Evolutionary conservation across 2,797 vertebrate genomes (phyloP), one percentile per base, ranked within the genome.

Genomic region (Sebastes reedi): DNA sequence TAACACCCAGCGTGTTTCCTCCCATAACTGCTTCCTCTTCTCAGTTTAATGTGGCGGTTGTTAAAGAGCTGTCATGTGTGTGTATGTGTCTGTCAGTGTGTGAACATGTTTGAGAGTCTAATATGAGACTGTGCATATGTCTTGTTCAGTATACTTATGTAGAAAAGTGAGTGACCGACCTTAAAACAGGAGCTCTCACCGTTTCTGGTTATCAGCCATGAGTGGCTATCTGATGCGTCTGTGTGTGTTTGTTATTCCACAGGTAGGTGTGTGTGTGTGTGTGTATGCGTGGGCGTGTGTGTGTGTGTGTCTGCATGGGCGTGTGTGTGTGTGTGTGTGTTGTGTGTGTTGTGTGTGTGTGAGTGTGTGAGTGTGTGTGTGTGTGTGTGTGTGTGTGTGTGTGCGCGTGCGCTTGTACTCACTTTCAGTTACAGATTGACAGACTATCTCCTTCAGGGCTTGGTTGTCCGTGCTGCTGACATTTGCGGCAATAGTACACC

Each of bases 381-480:
- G 50, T 30, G 67, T 75, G 34, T 75, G 32, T 50, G 34, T 75
- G 30, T 54, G 56, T 50, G 72, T 72, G 65, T 70, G 77, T 59
- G 54, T 22, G n/a, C 42, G 58, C 14, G 16, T 18, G 66, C 18
- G 52, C 25, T 34, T 29, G 66, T 54, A 42, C 73, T 76, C 61
- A 61, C 70, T 86, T 84, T 87, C 73, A 79, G 83, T 77, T 77
- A 79, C 85, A 86, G 61, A 87, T 88, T 75, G 84, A 88, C 83
- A 87, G 79, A 84, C 68, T 52, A 36, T 81, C 78, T 87, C 85
- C 89, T 86, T 79, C 77, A 83, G 86, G 86, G 72, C 79, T 79
- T 4, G n/a, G 54, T 76, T 62, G 87, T 89, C 88, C 86, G 92
- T 81, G 81, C 75, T 42, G 80, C 75, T 82, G 85, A 90, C 89